Evolutionary conservation across 1,140 invertebrate species (phyloP), one percentile per base, ranked within the genome.

Genomic region (Galleria mellonella): DNA sequence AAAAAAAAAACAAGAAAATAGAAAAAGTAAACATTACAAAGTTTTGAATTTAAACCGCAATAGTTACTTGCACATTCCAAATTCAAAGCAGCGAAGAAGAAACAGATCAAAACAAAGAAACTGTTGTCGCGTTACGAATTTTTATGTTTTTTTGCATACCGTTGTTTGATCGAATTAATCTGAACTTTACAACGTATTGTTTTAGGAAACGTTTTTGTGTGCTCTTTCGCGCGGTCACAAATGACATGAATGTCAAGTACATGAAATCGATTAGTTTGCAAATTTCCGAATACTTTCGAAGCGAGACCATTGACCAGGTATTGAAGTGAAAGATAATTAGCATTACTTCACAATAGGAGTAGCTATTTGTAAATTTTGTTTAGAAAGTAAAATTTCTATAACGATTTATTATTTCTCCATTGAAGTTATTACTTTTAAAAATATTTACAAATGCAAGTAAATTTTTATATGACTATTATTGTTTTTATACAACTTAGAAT

Each of bases 241-340:
- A 32, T 62, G 57, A 47, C 56, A 62, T 50, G 75, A 83, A 79
- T 83, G 70, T 79, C 75, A 83, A 79, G 75, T 79, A 76, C 75
- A 71, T 65, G 69, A 77, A 76, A 79, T 77, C 69, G 75, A 75
- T 82, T 78, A 71, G 51, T 32, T 58, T 35, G 51, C 49, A 54
- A 69, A 72, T 72, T 75, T 82, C 71, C 62, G 72, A 60, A 68
- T 62, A 74, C 74, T 82, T 81, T 81, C 76, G 46, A 73, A 64
- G 36, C 35, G 58, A 63, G 66, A 57, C 72, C 44, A 23, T 3
- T 54, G 62, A 49, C 47, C 66, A 46, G 51, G 17, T 23, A 23
- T 23, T 23, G 43, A 23, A 45, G 52, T 62, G 67, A 73, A 69
- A 72, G 67, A 66, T 37, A 33, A 73, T 73, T 73, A 60, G 52